These are phyloP conservation scores for Phyto melanocephala DNA, from an alignment of 2,888 invertebrate species.

Conservation along the genomic window DNA sequence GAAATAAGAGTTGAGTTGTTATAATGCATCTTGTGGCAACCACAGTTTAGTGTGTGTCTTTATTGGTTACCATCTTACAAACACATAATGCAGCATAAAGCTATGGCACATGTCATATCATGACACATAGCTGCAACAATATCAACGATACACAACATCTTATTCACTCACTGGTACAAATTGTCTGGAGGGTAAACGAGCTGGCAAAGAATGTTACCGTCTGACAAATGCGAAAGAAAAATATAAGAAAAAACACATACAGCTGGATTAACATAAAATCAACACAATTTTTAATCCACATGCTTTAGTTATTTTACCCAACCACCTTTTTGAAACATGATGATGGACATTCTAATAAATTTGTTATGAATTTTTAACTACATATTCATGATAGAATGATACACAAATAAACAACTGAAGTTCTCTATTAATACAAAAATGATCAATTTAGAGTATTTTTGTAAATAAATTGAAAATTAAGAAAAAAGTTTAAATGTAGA, in stretches of 20 bases:
- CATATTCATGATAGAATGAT: neutral
- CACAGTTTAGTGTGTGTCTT: slow-evolving; percentile 39
- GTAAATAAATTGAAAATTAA: too few species aligned
- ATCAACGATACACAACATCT: neutral
- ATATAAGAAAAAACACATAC: neutral
- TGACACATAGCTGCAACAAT: slow-evolving; percentile 21
- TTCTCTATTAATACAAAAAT: too few species aligned
- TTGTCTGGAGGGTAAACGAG: slow-evolving; percentile 29
- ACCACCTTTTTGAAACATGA: slow-evolving; percentile 23
- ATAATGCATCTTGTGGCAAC: slow-evolving; percentile 37
- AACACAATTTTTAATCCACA: too few species aligned
- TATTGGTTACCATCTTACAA: slow-evolving; percentile 17
- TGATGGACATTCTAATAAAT: slow-evolving; percentile 40
- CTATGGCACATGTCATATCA: slow-evolving; percentile 24
- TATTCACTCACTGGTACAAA: neutral
- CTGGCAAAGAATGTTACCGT: neutral
- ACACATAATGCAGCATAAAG: neutral
- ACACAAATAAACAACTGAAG: too few species aligned
- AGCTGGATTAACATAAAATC: neutral
- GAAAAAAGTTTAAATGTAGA: too few species aligned
- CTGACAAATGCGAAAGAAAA: neutral
- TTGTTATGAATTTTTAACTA: slow-evolving; percentile 32
- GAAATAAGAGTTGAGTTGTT: neutral
- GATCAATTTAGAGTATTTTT: too few species aligned
- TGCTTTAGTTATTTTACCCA: too few species aligned